Base-by-base conservation (phyloP, 2,113 vertebrate species). In the Benitochromis conjunctus region DNA sequence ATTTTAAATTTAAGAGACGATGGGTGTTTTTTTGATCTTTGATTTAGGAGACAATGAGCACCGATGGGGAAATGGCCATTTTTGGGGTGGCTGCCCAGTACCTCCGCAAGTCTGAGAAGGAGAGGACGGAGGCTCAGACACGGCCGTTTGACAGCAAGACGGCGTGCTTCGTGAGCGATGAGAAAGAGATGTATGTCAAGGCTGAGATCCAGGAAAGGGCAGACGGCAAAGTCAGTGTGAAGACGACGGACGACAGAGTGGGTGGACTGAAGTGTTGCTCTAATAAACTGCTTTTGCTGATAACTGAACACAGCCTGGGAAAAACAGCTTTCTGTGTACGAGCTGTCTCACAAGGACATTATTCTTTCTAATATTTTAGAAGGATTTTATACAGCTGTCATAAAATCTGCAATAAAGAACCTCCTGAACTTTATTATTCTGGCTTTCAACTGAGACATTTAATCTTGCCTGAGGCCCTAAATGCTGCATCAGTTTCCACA, bases 81-180 rank as follows among this genome's bases (percentile, higher is more conserved):
- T 97, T 96, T 12, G 97, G 97, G 51, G 91, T 88, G 3, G 97
- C 97, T 0, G 96, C 96, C 0, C 93, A 93, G 0, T 97, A 93
- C 93, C 96, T 98, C 29, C 95, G 96, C 5, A 98, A 96, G 84
- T 93, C 97, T 0, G 97, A 97, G 84, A 95, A 94, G 86, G 97
- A 97, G 88, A 90, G 97, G 58, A 96, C 29, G 2, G 93, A 94
- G 83, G 96, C 96, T 3, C 97, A 98, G 91, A 95, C 96, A 84
- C 13, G 96, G 36, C 96, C 95, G 0, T 97, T 97, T 34, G 97
- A 97, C 19, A 94, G 96, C 92, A 98, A 96, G 86, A 97, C 95
- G 6, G 95, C 95, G 6, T 97, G 96, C 89, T 98, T 96, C 31
- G 96, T 97, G 89, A 92, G 93, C 5, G 96, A 97, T 21, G 90